These are phyloP conservation scores for Xanthostigma xanthostigma DNA, from an alignment of 2,888 invertebrate species.

Conservation along the genomic window DNA sequence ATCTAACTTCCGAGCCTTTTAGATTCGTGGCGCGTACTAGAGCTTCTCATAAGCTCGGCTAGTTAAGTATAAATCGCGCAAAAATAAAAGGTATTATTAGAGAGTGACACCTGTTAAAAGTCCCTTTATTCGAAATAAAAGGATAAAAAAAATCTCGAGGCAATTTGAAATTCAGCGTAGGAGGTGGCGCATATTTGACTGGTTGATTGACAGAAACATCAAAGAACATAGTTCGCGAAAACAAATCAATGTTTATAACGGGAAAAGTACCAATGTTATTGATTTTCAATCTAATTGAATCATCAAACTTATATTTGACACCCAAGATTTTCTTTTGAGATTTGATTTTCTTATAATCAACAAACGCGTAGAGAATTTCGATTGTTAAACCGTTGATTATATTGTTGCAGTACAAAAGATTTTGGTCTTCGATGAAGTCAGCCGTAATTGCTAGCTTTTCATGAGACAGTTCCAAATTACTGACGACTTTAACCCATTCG, in stretches of 20 bases:
- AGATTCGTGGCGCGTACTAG: too few species aligned
- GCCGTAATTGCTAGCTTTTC: constrained; percentile 17
- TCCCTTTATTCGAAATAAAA: constrained; percentile 20
- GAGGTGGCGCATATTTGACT: constrained; percentile 34
- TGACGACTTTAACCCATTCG: constrained; percentile 34
- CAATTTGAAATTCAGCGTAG: constrained; percentile 36
- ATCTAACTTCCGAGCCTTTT: too few species aligned
- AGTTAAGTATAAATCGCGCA: too few species aligned
- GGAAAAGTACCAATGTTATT: too few species aligned
- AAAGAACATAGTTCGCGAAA: constrained; percentile 21
- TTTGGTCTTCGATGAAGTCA: constrained; percentile 21
- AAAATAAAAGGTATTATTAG: neutral
- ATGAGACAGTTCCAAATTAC: constrained; percentile 23
- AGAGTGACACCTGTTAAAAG: constrained; percentile 1
- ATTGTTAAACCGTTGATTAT: constrained; percentile 21
- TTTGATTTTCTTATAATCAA: constrained; percentile 18
- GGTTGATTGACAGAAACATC: constrained; percentile 34
- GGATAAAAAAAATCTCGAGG: constrained; percentile 52
- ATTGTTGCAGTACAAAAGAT: constrained; percentile 23
- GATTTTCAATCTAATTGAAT: neutral
- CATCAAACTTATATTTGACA: constrained; percentile 16
- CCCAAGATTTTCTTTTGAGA: constrained; percentile 26
- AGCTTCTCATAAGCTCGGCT: too few species aligned
- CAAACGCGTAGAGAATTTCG: constrained; percentile 2
- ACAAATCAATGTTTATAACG: constrained; percentile 14